These are phyloP conservation scores for Thymelicus lineola DNA, from an alignment of 2,888 invertebrate genomes.

Conservation along the genomic window DNA sequence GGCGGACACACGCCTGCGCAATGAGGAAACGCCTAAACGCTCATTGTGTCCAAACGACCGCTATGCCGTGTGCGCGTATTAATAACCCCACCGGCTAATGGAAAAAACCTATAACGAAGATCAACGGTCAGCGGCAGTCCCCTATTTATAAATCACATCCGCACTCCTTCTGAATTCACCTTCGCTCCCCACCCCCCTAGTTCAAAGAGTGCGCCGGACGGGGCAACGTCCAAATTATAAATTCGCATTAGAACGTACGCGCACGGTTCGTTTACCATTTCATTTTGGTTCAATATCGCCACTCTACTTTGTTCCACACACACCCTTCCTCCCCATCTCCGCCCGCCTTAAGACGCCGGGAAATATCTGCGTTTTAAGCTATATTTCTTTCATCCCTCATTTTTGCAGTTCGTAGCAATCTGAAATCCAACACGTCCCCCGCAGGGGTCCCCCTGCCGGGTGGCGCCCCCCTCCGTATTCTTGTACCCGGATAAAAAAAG, in stretches of 20 bases:
- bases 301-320: slow-evolving; percentile 85
- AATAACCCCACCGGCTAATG: slow-evolving; percentile 63
- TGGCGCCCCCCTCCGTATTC: slow-evolving; percentile 78
- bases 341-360: slow-evolving; percentile 82
- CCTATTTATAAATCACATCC: slow-evolving; percentile 79
- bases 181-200: slow-evolving; percentile 67
- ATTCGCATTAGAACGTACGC: slow-evolving; percentile 86
- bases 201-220: slow-evolving; percentile 79
- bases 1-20: slow-evolving; percentile 81
- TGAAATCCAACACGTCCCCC: slow-evolving; percentile 86
- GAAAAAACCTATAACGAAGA: slow-evolving; percentile 63
- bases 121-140: slow-evolving; percentile 66
- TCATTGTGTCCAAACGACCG: slow-evolving; percentile 70
- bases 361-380: slow-evolving; percentile 86
- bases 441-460: slow-evolving; percentile 76
- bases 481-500: slow-evolving; percentile 84
- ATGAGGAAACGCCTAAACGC: slow-evolving; percentile 83
- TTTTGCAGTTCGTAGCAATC: slow-evolving; percentile 87
- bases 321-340: slow-evolving; percentile 67
- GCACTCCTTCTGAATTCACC: slow-evolving; percentile 78
- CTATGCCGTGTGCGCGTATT: slow-evolving; percentile 56
- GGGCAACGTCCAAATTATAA: slow-evolving; percentile 85
- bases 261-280: slow-evolving; percentile 85
- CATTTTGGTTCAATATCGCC: slow-evolving; percentile 85
- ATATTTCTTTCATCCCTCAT: slow-evolving; percentile 87